These are phyloP conservation scores for Antigone vipio DNA, from an alignment of 2,113 vertebrate species.

Conservation along the genomic window DNA sequence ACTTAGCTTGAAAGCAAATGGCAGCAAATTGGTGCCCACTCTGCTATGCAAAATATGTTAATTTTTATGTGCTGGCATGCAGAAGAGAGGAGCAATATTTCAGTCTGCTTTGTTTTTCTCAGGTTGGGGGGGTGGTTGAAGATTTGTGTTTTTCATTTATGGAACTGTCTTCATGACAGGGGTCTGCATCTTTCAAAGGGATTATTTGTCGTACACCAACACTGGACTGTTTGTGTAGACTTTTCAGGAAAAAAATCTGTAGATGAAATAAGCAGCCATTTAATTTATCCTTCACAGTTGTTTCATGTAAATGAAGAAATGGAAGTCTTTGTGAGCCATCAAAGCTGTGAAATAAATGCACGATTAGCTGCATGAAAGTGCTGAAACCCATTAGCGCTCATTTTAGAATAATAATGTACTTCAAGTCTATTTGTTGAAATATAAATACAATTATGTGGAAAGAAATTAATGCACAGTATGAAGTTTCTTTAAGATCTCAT, in stretches of 20 bases:
- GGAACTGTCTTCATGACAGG: not conserved
- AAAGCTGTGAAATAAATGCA: slow-evolving; percentile 45
- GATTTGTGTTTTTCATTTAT: not conserved
- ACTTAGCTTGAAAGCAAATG: not conserved
- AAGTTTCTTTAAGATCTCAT: slow-evolving; percentile 9
- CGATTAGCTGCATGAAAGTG: slow-evolving; percentile 31
- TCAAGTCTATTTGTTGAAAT: slow-evolving; percentile 54
- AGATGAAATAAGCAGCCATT: slow-evolving; percentile 26
- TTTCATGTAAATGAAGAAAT: slow-evolving; percentile 47
- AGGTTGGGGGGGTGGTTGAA: not conserved
- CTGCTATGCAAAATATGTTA: not conserved
- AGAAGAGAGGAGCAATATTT: not conserved
- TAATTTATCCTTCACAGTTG: slow-evolving; percentile 45
- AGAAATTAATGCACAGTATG: slow-evolving; percentile 46
- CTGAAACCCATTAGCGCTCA: slow-evolving; percentile 56
- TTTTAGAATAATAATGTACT: slow-evolving; percentile 59
- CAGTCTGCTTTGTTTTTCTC: not conserved
- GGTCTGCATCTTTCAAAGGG: not conserved
- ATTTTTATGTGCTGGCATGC: not conserved
- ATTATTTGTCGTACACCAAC: not conserved
- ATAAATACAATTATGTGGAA: slow-evolving; percentile 61
- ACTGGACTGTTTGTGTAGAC: not conserved
- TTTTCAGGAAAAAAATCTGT: not conserved
- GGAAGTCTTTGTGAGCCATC: slow-evolving; percentile 15
- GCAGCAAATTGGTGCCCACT: not conserved